Evolutionary conservation across 1,140 invertebrate genomes (phyloP).

Genomic region (Heliconius hewitsoni): DNA sequence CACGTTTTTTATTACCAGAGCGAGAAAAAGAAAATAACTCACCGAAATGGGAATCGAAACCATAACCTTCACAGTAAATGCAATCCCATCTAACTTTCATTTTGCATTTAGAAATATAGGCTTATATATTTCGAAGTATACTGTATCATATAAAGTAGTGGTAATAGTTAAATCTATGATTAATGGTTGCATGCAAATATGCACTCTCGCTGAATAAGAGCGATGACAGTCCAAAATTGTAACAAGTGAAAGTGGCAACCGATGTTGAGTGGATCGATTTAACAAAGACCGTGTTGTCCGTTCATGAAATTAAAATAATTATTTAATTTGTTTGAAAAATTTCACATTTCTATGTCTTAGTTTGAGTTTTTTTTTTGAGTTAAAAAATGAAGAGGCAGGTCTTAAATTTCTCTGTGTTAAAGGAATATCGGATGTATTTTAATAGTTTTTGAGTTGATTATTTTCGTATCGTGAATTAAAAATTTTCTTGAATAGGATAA

Average conservation of each 20-base stretch:
- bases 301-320: neutral
- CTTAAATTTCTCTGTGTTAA: no score
- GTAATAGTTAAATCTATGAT: constrained; percentile 2
- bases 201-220: constrained; percentile 4
- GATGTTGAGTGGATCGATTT: neutral
- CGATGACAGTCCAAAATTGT: constrained; percentile 3
- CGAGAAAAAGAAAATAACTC: no score
- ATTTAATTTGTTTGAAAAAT: neutral
- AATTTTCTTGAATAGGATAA: no score
- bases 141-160: neutral
- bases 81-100: neutral
- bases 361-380: no score
- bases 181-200: constrained; percentile 8
- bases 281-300: neutral
- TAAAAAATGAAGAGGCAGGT: no score
- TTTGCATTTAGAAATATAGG: neutral
- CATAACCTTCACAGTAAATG: no score
- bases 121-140: neutral
- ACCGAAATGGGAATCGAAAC: no score
- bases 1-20: no score
- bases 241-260: constrained; percentile 19
- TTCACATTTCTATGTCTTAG: neutral
- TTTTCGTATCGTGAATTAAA: no score
- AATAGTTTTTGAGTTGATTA: no score
- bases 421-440: no score